Conservation (phyloP, 2,888 invertebrate species). For the Caenorhabditis imperialis region DNA sequence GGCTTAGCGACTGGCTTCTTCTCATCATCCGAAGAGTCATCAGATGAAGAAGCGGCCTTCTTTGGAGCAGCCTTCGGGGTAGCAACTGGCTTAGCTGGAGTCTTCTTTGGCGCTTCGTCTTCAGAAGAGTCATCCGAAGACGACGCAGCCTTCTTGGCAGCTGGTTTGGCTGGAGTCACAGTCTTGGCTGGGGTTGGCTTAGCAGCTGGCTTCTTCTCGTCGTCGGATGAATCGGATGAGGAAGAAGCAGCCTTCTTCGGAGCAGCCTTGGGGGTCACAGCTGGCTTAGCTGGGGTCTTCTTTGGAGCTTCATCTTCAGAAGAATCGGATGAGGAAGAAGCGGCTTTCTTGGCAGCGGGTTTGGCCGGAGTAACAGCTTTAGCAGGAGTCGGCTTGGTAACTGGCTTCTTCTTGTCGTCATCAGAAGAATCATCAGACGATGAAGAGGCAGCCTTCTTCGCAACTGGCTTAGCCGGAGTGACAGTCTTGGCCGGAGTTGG, state of each 20-base stretch:
- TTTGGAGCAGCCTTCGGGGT: slow-evolving; percentile 43
- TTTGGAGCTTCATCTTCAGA: slow-evolving; percentile 49
- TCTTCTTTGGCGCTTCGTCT: neutral
- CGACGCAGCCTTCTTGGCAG: slow-evolving; percentile 51
- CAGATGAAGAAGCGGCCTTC: slow-evolving; percentile 51
- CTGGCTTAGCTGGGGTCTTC: slow-evolving; percentile 27
- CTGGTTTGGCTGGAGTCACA: slow-evolving; percentile 34
- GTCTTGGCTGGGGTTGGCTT: slow-evolving; percentile 42
- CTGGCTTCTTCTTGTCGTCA: slow-evolving; percentile 34
- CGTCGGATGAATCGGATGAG: slow-evolving; percentile 34
- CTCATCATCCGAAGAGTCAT: slow-evolving; percentile 43
- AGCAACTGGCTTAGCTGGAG: slow-evolving; percentile 20
- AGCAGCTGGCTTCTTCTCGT: slow-evolving; percentile 35
- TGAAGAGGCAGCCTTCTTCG: slow-evolving; percentile 31
- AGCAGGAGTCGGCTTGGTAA: slow-evolving; percentile 12
- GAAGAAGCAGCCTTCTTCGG: slow-evolving; percentile 40
- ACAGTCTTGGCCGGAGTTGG: slow-evolving; percentile 8
- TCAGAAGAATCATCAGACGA: slow-evolving; percentile 25
- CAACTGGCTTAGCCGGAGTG: slow-evolving; percentile 11
- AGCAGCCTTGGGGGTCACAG: neutral
- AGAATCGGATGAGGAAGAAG: slow-evolving; percentile 22
- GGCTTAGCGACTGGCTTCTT: slow-evolving; percentile 26
- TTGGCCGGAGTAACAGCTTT: slow-evolving; percentile 26
- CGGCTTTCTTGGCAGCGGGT: slow-evolving; percentile 32
- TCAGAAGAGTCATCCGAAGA: slow-evolving; percentile 48